Evolutionary conservation across 1,140 invertebrate species (phyloP), one percentile per base, ranked within the genome.

Genomic region (Druon quercuslanigerum): DNA sequence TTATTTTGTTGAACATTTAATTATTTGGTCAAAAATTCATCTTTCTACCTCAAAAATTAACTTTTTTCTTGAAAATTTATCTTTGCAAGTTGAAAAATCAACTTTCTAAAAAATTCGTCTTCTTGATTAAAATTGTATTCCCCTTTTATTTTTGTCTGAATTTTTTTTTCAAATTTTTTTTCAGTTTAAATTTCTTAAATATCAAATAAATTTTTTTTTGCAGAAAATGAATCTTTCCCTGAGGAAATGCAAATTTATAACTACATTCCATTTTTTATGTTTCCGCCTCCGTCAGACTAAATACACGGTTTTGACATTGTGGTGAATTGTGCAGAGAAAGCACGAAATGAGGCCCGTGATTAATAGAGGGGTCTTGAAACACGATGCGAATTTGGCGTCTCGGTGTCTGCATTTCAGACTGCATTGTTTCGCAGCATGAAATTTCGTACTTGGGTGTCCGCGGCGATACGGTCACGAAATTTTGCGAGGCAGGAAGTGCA

Each of bases 361-460:
- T 83, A 85, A 83, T 79, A 75, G 66, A 56, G 70, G 60, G 56
- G 73, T 60, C 80, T 77, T 78, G 81, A 82, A 82, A 81, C 56
- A 76, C 76, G 75, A 79, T 81, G 83, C 82, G 79, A 85, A 85
- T 87, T 87, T 72, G 84, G 83, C 82, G 85, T 88, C 85, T 87
- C 85, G 86, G 83, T 84, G 81, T 86, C 85, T 87, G 84, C 82
- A 77, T 80, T 70, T 60, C 77, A 79, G 84, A 84, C 85, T 85
- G 85, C 83, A 86, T 87, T 88, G 84, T 83, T 79, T 73, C 50
- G 54, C 77, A 54, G 57, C 71, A 81, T 70, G 74, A 83, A 66
- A 66, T 66, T 66, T 40, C 75, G 75, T 75, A 78, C 50, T 51
- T 20, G 50, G 56, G 14, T 50, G 33, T 51, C 54, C 60, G 50